phyloP scores from a whole-genome alignment of 2,797 vertebrate species.

The Trematomus bernacchii region DNA sequence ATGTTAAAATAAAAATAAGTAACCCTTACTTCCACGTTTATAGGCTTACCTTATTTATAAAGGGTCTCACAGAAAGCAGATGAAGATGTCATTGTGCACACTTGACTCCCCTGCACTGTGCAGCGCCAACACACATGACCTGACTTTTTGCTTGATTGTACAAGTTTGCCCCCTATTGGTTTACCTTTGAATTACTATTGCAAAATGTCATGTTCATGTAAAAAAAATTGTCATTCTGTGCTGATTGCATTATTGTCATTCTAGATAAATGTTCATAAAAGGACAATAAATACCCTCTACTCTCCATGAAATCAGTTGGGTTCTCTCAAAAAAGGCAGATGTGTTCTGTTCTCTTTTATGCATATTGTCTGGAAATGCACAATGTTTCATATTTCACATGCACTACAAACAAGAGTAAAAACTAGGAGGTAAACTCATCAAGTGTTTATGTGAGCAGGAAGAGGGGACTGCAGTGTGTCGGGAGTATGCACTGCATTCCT shows the following conservation, averaged over 20 bases:
- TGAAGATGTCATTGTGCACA: conserved; percentile 18
- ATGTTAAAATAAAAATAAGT: not conserved
- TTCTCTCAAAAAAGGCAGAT: not conserved
- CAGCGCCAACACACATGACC: not conserved
- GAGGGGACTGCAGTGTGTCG: conserved; percentile 46
- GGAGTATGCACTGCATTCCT: conserved; percentile 62
- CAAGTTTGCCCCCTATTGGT: conserved; percentile 81
- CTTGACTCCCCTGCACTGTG: conserved; percentile 8
- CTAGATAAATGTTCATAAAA: not conserved
- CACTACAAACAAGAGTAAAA: conserved; percentile 18
- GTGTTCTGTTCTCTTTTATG: not conserved
- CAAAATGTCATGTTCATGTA: not conserved
- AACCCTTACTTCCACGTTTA: not conserved
- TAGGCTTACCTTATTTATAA: not conserved
- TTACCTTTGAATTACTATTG: conserved; percentile 24
- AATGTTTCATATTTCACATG: conserved; percentile 9
- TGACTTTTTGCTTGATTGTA: conserved; percentile 54
- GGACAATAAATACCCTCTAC: not conserved
- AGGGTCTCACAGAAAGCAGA: conserved; percentile 13
- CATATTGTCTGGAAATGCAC: conserved; percentile 1
- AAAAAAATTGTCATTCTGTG: not conserved
- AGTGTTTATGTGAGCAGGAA: conserved; percentile 38
- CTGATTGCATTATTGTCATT: conserved; percentile 11
- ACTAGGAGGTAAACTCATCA: conserved; percentile 16
- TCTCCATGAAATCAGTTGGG: not conserved